Base-by-base conservation (phyloP, 2,113 vertebrate species). In the Diphyllodes magnificus region DNA sequence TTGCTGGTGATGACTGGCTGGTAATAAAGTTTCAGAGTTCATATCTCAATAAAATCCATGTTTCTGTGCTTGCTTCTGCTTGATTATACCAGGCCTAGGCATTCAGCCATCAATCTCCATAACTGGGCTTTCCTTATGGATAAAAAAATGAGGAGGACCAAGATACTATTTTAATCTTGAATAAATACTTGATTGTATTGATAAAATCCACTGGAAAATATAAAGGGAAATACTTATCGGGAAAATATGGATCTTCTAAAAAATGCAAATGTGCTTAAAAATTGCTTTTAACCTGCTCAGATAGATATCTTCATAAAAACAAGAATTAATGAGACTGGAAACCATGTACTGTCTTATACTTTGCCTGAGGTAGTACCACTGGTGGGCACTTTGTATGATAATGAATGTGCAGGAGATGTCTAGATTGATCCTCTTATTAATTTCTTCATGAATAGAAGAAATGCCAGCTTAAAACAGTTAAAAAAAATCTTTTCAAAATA, bases 1-100 rank as follows among this genome's bases (percentile, higher is more conserved):
- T 12, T 78, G 11, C 17, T 53, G 8, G 28, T 69, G 53, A 77
- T 51, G 54, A 72, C 59, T 57, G 18, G 10, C 4, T 82, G 37
- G 17, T 49, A 82, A 76, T 76, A 86, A 88, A 83, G 3, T 40
- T 88, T 93, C 60, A 71, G 39, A 75, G 45, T 45, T 87, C 28
- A 21, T 63, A 54, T 75, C 37, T 61, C 25, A n/a, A 13, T 83
- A 66, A 81, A 92, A 84, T 45, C 66, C 25, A 22, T 77, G 27
- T 13, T 91, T 6, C 16, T 61, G 23, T 1, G 0, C 14, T 88
- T 77, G 25, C 14, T 76, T 28, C 31, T 88, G 11, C 35, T 91
- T 69, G 50, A 61, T 83, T 83, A 42, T 44, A 72, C 3, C 15
- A 72, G 50, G 18, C 5, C 15, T 53, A 76, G 13, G 6, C 19